phyloP scores from a whole-genome alignment of 1,140 invertebrate species.

The Chrysoperla carnea region DNA sequence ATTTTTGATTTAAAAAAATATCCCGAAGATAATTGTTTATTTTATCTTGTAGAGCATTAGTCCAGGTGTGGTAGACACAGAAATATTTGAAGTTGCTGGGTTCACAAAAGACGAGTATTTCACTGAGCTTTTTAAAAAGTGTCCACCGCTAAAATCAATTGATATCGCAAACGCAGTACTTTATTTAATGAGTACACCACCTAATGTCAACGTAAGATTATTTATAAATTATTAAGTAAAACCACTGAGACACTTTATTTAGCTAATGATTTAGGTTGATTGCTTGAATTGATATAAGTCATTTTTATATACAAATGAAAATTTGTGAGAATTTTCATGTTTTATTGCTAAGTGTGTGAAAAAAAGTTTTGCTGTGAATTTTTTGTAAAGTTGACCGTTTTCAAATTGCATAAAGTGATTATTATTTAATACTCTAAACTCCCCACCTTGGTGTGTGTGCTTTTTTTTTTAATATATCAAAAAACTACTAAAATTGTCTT shows the following conservation, averaged over 20 bases:
- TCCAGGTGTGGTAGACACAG: conserved; percentile 16
- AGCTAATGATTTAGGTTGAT: too few species aligned
- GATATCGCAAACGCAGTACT: conserved; percentile 25
- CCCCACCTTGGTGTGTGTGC: too few species aligned
- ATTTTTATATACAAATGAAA: not conserved
- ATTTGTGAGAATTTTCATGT: not conserved
- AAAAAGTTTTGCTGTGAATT: not conserved
- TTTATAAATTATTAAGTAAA: too few species aligned
- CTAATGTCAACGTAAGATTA: conserved; percentile 21
- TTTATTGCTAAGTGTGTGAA: too few species aligned
- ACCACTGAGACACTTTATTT: too few species aligned
- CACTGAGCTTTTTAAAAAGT: conserved; percentile 5
- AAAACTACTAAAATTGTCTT: too few species aligned
- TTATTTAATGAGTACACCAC: conserved; percentile 22
- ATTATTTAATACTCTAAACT: too few species aligned
- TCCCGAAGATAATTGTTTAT: too few species aligned
- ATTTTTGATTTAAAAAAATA: not conserved
- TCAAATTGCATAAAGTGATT: too few species aligned
- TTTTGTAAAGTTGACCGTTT: too few species aligned
- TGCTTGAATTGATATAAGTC: not conserved
- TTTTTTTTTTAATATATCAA: too few species aligned
- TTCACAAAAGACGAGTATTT: not conserved
- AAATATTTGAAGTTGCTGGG: conserved; percentile 13
- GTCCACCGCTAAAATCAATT: not conserved
- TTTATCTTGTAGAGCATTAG: conserved; percentile 19